These are phyloP conservation scores for Dicerorhinus sumatrensis DNA, from an alignment of 2,113 vertebrate genomes.

Conservation along the genomic window DNA sequence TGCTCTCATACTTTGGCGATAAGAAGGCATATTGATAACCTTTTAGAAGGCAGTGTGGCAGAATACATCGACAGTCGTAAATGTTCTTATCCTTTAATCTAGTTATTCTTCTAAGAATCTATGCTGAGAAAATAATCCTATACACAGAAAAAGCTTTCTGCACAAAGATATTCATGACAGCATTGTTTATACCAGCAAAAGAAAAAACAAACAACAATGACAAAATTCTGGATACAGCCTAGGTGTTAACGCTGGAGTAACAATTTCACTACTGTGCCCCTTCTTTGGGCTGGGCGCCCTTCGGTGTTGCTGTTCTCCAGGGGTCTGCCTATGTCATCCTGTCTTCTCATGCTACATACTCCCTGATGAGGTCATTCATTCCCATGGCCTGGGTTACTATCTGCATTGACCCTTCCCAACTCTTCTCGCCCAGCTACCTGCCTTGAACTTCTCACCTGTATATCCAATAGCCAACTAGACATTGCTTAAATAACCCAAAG, in stretches of 20 bases:
- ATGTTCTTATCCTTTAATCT: background rate
- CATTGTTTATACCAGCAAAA: background rate
- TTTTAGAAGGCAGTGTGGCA: background rate
- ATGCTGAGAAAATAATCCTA: background rate
- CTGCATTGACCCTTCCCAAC: background rate
- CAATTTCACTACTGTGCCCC: accelerated
- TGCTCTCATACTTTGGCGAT: background rate
- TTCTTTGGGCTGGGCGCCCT: background rate
- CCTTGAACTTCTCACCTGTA: background rate
- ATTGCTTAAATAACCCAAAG: background rate
- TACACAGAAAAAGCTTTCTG: background rate
- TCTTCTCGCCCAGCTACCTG: background rate
- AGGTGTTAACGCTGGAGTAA: background rate
- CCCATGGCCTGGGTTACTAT: background rate
- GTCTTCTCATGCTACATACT: background rate
- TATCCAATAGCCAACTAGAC: background rate
- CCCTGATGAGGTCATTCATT: background rate
- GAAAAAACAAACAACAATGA: background rate
- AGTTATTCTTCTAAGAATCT: background rate
- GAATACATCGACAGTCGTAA: too few species aligned
- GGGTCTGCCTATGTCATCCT: background rate
- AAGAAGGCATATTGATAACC: background rate
- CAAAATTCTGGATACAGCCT: background rate
- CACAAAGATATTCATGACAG: background rate
- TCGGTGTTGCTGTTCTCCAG: too few species aligned